Evolutionary conservation across 1,140 invertebrate genomes (phyloP), one percentile per base, ranked within the genome.

Genomic region (Vollenhovia emeryi): DNA sequence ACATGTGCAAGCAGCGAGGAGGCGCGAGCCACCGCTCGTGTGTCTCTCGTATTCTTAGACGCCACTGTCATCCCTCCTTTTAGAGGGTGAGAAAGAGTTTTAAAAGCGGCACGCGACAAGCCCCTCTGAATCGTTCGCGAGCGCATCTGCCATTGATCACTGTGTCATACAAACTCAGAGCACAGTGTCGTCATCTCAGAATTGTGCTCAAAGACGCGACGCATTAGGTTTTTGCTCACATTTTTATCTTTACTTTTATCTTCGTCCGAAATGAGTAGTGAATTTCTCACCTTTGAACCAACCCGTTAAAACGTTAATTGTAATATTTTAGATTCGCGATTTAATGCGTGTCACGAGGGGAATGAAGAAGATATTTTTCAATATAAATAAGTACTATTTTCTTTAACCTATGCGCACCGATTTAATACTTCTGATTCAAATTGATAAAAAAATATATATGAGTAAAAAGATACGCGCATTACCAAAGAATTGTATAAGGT

Each of bases 1-100:
- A 83, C 43, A 89, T 76, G 87, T 73, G 76, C 59, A 27, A 57
- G 52, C 69, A 60, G 50, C 45, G 74, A 55, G 9, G 74, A 55
- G 9, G 24, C 45, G 15, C 52, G 24, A 76, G 24, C 36, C 24
- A 69, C 13, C 48, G 21, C 48, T 64, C 24, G 57, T 7, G n/a
- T 50, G 21, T 50, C 55, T 48, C 21, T 62, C 36, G 64, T 80
- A 71, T 80, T 80, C 78, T 80, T 80, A 80, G 50, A 71, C 64
- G 24, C 9, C 18, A 27, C 36, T 30, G 5, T 45, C 75, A 64
- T 59, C 27, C n/a, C 9, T 45, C 13, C 11, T 82, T 40, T 82
- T 24, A 8, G 36, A 57, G 15, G 48, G 33, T n/a, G n/a, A n/a
- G 11, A 33, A 71, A 36, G 18, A 57, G n/a, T 40, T 30, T 71